phyloP scores from a whole-genome alignment of 2,113 vertebrate genomes.

The Corydoras maculifer region DNA sequence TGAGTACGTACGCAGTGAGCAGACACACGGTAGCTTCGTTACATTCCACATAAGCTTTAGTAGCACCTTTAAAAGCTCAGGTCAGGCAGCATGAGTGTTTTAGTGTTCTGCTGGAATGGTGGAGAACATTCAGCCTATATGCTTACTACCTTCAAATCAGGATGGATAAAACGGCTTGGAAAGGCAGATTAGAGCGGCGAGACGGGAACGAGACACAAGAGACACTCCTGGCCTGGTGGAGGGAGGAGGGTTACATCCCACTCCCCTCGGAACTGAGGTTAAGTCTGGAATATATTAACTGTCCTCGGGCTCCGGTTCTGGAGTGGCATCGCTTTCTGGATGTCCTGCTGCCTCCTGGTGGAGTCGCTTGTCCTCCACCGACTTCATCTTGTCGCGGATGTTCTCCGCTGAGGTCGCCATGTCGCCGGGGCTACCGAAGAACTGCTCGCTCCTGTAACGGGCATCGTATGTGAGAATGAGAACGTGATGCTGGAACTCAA shows the following conservation, averaged over 20 bases:
- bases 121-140: constrained; percentile 33
- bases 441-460: constrained; percentile 81
- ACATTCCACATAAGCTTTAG: constrained; percentile 68
- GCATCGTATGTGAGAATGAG: too few species aligned
- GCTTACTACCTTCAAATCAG: constrained; percentile 62
- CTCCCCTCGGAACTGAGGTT: neutral
- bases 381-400: constrained; percentile 88
- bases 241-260: too few species aligned
- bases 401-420: constrained; percentile 85
- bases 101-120: constrained; percentile 36
- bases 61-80: constrained; percentile 80
- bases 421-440: constrained; percentile 88
- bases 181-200: constrained; percentile 59
- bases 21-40: constrained; percentile 52
- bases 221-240: constrained; percentile 10
- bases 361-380: constrained; percentile 83
- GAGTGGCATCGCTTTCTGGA: constrained; percentile 56
- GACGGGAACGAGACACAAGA: neutral
- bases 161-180: constrained; percentile 72
- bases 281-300: constrained; percentile 43
- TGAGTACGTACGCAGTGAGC: constrained; percentile 54
- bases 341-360: constrained; percentile 48
- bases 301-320: constrained; percentile 54
- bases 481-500: too few species aligned
- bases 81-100: constrained; percentile 54